phyloP scores from a whole-genome alignment of 2,888 invertebrate species.

The Peribatodes rhomboidaria region DNA sequence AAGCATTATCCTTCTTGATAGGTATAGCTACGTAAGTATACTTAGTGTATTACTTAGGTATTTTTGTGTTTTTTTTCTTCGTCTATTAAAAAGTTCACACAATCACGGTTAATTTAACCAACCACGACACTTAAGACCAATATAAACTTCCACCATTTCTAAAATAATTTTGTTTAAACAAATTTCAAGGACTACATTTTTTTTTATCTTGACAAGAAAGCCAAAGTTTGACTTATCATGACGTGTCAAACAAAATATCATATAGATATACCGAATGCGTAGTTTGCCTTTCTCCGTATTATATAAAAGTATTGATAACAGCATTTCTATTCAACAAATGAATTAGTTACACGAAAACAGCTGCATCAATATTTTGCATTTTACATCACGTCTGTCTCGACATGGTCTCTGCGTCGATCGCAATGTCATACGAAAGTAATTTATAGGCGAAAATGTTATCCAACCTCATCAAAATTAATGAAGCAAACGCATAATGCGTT shows the following conservation, averaged over 20 bases:
- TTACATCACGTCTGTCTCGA: slow-evolving; percentile 10
- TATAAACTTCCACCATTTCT: no score
- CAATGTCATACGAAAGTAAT: slow-evolving; percentile 18
- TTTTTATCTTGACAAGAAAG: slow-evolving; percentile 1
- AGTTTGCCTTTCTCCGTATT: slow-evolving; percentile 6
- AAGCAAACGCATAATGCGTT: slow-evolving; percentile 16
- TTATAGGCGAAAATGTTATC: slow-evolving; percentile 22
- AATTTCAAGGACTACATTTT: background rate
- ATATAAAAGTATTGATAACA: background rate
- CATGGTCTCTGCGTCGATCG: background rate
- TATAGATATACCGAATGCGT: slow-evolving; percentile 2
- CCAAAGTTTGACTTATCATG: background rate
- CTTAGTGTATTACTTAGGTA: no score
- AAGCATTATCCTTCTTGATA: no score
- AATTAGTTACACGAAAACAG: background rate
- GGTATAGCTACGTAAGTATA: no score
- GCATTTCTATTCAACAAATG: background rate
- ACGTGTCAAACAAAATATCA: slow-evolving; percentile 9
- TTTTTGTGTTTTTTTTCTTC: no score
- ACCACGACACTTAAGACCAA: no score
- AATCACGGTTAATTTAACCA: no score
- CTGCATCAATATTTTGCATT: slow-evolving; percentile 6
- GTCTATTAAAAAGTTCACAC: no score
- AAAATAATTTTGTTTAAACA: no score
- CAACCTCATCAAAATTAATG: slow-evolving; percentile 28